These are phyloP conservation scores for Donacobius atricapilla DNA, from an alignment of 2,113 vertebrate species.

Conservation along the genomic window DNA sequence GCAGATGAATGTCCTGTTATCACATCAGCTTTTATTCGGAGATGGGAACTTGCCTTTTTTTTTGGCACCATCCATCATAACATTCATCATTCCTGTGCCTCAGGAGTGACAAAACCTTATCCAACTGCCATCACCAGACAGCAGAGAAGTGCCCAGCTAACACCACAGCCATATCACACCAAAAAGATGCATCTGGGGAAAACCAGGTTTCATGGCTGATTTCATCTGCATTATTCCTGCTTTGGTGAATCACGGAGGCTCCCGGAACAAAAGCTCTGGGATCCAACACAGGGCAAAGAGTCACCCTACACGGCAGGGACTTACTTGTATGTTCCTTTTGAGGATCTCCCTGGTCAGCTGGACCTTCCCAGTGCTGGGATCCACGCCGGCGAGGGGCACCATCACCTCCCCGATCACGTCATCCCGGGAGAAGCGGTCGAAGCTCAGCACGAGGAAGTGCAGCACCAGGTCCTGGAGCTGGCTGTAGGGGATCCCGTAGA, in stretches of 20 bases:
- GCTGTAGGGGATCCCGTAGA: constrained; percentile 93
- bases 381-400: constrained; percentile 89
- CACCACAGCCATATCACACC: not conserved
- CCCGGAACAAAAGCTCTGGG: fast-evolving
- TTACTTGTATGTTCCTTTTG: constrained; percentile 93
- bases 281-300: fast-evolving
- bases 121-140: fast-evolving
- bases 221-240: not conserved
- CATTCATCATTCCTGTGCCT: too few species aligned
- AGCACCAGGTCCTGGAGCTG: constrained; percentile 90
- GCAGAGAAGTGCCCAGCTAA: not conserved
- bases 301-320: fast-evolving
- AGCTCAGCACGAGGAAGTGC: constrained; percentile 95
- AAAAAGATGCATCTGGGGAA: fast-evolving
- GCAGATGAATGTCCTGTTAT: not conserved
- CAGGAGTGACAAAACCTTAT: not conserved
- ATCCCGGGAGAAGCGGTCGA: constrained; percentile 93
- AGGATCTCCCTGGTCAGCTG: constrained; percentile 90
- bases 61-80: not conserved
- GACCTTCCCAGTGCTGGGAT: constrained; percentile 91
- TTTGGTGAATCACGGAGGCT: not conserved
- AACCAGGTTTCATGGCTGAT: not conserved
- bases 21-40: not conserved
- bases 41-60: not conserved
- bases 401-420: constrained; percentile 93